phyloP scores from a whole-genome alignment of 92 coral and sea anemone genomes.

The Phenganax marumi region DNA sequence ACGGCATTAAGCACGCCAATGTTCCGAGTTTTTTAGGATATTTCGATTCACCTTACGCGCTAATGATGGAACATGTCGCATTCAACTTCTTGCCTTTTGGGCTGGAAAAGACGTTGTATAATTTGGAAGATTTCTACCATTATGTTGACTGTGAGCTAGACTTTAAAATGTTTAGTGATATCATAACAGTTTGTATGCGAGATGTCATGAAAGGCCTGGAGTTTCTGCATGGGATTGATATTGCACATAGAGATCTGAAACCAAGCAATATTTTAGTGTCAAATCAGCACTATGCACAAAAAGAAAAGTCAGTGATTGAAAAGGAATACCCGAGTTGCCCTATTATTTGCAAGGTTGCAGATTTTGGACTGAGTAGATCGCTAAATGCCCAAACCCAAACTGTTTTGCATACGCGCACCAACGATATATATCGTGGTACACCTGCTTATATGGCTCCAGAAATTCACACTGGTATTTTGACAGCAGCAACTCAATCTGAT shows the following conservation, averaged over 20 bases:
- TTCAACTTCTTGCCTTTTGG: not conserved
- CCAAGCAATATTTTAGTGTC: not conserved
- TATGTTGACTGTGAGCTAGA: not conserved
- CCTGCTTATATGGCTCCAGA: not conserved
- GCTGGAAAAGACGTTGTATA: not conserved
- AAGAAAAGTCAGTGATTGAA: not conserved
- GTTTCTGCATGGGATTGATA: not conserved
- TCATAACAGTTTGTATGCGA: not conserved
- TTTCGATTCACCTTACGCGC: not conserved
- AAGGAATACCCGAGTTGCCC: not conserved
- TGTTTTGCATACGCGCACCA: not conserved
- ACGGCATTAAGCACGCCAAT: not conserved
- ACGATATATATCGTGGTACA: not conserved
- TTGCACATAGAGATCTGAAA: not conserved
- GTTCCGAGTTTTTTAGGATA: not conserved
- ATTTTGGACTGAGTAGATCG: conserved; percentile 4
- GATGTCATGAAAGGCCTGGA: not conserved
- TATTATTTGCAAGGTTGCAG: not conserved
- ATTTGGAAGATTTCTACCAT: not conserved
- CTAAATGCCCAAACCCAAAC: not conserved
- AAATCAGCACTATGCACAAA: not conserved
- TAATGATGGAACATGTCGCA: not conserved
- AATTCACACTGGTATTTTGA: not conserved
- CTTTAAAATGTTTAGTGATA: not conserved
- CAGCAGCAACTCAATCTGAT: not conserved